Conservation (phyloP, 1,140 invertebrate genomes). For the Drosophila bocki region DNA sequence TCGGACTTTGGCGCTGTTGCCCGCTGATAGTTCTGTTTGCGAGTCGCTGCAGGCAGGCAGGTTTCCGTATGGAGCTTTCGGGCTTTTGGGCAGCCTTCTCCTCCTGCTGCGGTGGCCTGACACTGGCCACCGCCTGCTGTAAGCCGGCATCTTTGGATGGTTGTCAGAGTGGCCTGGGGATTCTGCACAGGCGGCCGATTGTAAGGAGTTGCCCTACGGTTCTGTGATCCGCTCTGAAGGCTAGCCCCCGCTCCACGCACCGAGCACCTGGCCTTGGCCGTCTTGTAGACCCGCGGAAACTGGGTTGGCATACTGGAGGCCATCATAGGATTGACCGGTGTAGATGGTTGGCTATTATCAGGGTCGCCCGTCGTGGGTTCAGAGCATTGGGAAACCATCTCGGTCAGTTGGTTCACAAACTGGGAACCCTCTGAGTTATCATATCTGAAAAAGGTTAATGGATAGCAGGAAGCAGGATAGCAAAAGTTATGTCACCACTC, state of each 20-base stretch:
- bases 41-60: neutral
- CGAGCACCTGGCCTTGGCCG: constrained; percentile 19
- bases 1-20: neutral
- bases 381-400: neutral
- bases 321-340: constrained; percentile 4
- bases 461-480: too few relatives aligned
- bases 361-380: constrained; percentile 8
- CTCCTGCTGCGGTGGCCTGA: neutral
- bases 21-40: constrained; percentile 11
- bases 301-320: constrained; percentile 1
- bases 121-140: neutral
- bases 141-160: neutral
- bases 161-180: neutral
- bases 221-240: neutral
- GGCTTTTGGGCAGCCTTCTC: neutral
- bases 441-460: constrained; percentile 1
- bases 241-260: neutral
- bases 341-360: neutral
- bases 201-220: neutral
- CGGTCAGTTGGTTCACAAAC: constrained; percentile 28
- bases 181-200: neutral
- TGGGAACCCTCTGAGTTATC: constrained; percentile 21
- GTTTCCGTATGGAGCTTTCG: neutral
- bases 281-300: constrained; percentile 24
- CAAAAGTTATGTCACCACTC: neutral